Conservation (phyloP, 2,888 invertebrate species). For the Papilio gigon region DNA sequence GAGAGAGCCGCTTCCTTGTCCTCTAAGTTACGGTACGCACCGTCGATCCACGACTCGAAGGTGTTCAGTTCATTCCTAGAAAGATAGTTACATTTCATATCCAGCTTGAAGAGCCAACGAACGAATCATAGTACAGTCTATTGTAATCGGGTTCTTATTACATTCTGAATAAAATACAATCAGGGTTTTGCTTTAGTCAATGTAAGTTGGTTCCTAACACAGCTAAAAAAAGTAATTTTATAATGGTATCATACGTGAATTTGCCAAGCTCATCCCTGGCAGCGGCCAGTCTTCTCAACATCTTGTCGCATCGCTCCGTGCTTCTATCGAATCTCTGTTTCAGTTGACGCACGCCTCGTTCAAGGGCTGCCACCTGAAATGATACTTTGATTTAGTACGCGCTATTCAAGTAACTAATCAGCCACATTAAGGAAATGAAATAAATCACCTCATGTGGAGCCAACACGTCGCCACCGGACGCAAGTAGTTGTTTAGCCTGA, state of each 20-base stretch:
- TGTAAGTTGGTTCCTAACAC: background rate
- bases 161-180: background rate
- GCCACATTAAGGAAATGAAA: background rate
- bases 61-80: slow-evolving; percentile 88
- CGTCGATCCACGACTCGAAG: slow-evolving; percentile 92
- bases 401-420: background rate
- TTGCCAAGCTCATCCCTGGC: slow-evolving; percentile 95
- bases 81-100: slow-evolving; percentile 7
- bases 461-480: slow-evolving; percentile 95
- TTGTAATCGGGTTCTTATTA: background rate
- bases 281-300: slow-evolving; percentile 88
- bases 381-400: background rate
- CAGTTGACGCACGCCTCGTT: slow-evolving; percentile 92
- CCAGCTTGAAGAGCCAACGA: background rate
- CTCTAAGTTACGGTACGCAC: slow-evolving; percentile 89
- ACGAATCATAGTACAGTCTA: background rate
- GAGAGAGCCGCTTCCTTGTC: slow-evolving; percentile 93
- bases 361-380: slow-evolving; percentile 87
- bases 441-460: slow-evolving; percentile 89
- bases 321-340: slow-evolving; percentile 92
- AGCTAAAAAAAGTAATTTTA: background rate
- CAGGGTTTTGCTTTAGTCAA: background rate
- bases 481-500: slow-evolving; percentile 93
- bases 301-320: slow-evolving; percentile 89
- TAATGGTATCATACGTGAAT: slow-evolving; percentile 81